These are phyloP conservation scores for Cherax quadricarinatus DNA, from an alignment of 1,140 invertebrate genomes.

Conservation along the genomic window DNA sequence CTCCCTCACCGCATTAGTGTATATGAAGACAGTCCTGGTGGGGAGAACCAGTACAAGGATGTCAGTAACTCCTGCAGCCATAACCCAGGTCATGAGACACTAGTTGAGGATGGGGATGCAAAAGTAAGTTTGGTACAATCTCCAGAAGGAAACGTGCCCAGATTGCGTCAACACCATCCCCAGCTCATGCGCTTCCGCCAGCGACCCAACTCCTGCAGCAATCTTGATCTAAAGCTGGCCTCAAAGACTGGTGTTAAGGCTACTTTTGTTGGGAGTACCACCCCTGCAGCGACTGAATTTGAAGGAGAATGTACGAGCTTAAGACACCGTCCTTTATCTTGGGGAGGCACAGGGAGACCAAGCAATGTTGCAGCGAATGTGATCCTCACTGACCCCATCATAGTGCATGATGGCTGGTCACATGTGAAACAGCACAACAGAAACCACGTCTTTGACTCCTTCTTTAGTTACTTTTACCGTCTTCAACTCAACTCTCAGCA, in stretches of 20 bases:
- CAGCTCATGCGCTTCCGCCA: background rate
- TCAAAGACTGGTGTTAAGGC: background rate
- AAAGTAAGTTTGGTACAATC: background rate
- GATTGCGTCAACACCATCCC: background rate
- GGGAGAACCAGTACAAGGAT: background rate
- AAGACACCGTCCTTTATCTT: background rate
- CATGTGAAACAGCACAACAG: background rate
- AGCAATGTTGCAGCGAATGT: background rate
- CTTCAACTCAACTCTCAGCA: background rate
- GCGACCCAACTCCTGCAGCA: background rate
- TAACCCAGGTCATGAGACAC: background rate
- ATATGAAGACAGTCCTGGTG: too few species aligned
- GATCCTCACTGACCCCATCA: too few species aligned
- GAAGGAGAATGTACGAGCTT: background rate
- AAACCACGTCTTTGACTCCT: background rate
- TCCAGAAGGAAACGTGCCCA: background rate
- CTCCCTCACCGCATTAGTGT: background rate
- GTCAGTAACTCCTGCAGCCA: background rate
- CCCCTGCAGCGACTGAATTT: background rate
- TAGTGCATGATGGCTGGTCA: background rate
- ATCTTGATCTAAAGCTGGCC: background rate
- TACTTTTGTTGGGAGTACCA: background rate
- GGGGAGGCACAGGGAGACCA: background rate
- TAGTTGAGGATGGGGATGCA: background rate
- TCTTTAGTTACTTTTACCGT: background rate